Evolutionary conservation across 2,888 invertebrate genomes (phyloP).

Genomic region (Stratiomys singularior): DNA sequence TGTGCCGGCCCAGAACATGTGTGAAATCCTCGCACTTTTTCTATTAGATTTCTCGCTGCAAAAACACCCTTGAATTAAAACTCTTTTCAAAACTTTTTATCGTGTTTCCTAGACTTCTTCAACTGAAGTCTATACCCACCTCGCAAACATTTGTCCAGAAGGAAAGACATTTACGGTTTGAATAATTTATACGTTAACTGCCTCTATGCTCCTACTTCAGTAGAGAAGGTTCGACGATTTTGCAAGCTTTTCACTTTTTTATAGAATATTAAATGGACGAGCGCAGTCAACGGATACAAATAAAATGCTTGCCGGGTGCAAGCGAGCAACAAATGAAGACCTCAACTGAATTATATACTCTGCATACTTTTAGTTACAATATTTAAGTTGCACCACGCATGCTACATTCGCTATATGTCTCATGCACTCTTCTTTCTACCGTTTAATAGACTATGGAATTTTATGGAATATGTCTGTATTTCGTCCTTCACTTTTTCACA

Average conservation of each 20-base stretch:
- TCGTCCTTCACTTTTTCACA: not conserved
- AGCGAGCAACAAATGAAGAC: too few relatives aligned
- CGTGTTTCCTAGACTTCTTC: not conserved
- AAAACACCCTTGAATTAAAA: slow-evolving; percentile 21
- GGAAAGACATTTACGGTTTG: slow-evolving; percentile 14
- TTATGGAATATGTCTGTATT: not conserved
- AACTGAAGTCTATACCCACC: slow-evolving; percentile 10
- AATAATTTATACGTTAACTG: slow-evolving; percentile 23
- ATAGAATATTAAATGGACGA: too few relatives aligned
- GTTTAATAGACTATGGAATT: not conserved
- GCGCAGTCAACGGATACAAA: too few relatives aligned
- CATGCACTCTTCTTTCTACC: not conserved
- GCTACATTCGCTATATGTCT: too few relatives aligned
- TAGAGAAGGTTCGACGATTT: not conserved
- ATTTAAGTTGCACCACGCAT: too few relatives aligned
- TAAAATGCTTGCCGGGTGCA: too few relatives aligned
- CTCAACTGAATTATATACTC: too few relatives aligned
- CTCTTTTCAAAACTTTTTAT: not conserved
- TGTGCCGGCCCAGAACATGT: not conserved
- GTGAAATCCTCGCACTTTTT: not conserved
- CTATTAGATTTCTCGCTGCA: slow-evolving; percentile 11
- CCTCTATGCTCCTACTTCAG: not conserved
- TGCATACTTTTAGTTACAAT: too few relatives aligned
- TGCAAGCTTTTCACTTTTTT: too few relatives aligned
- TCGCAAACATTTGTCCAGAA: not conserved